Percentiles rank a stretch among this genome's conserved stretches.
These are phyloP conservation scores for Platyscapa corneri DNA, from an alignment of 1,140 invertebrate genomes.

Conservation along the genomic window DNA sequence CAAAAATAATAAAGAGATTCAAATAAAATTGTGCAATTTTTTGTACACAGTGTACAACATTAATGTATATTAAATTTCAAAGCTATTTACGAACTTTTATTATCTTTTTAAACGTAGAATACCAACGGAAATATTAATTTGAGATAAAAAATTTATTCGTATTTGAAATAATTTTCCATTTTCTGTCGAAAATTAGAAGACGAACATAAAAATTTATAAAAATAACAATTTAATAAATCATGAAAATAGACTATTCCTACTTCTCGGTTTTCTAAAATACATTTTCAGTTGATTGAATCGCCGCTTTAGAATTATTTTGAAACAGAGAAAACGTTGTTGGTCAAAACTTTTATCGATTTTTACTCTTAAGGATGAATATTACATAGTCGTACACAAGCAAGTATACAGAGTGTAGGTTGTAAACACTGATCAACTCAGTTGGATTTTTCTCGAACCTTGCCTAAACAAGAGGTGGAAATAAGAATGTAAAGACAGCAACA, in stretches of 20 bases:
- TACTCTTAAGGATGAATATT: conserved; percentile 11
- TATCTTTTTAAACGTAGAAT: neutral
- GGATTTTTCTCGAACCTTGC: neutral
- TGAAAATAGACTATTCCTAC: neutral
- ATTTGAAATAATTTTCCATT: neutral
- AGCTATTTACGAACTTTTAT: neutral
- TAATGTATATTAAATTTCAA: conserved; percentile 52
- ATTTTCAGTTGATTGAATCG: neutral
- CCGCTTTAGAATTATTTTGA: neutral
- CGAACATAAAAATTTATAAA: neutral
- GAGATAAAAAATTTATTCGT: neutral
- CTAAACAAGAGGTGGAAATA: neutral
- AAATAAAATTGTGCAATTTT: neutral
- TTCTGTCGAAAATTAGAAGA: neutral
- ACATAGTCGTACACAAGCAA: conserved; percentile 1
- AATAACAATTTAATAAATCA: neutral
- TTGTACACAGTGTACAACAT: neutral
- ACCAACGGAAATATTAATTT: neutral
- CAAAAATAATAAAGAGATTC: neutral
- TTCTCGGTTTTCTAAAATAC: neutral
- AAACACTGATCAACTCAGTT: conserved; percentile 9
- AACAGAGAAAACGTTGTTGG: neutral
- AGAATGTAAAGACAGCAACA: neutral
- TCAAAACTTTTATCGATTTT: conserved; percentile 9
- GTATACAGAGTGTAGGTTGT: conserved; percentile 10